Evolutionary conservation across 2,888 invertebrate genomes (phyloP).

Genomic region (Polymixis lichenea): DNA sequence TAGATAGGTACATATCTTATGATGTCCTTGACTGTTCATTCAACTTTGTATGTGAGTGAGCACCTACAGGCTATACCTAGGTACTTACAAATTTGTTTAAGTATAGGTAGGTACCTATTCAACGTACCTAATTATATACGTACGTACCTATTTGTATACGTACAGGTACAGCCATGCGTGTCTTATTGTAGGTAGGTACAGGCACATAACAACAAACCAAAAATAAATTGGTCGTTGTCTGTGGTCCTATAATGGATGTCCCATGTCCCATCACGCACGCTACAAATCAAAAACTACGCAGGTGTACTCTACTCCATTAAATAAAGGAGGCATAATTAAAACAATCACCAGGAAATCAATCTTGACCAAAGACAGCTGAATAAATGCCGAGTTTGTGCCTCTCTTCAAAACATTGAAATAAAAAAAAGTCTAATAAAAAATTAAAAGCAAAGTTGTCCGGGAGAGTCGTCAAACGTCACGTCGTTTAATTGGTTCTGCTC

Average conservation of each 20-base stretch:
- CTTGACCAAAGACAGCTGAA: conserved; percentile 36
- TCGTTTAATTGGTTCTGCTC: conserved; percentile 65
- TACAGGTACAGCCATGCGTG: conserved; percentile 31
- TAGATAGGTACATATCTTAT: neutral
- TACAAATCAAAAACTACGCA: conserved; percentile 34
- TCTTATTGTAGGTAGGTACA: neutral
- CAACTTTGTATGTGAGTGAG: conserved; percentile 38
- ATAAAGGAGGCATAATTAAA: conserved; percentile 72
- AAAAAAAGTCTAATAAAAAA: conserved; percentile 42
- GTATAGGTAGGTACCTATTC: neutral
- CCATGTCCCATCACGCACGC: conserved; percentile 23
- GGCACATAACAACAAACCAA: conserved; percentile 29
- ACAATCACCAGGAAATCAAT: conserved; percentile 66
- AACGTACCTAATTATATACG: neutral
- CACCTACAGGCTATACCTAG: neutral
- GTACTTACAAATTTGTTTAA: conserved; percentile 8
- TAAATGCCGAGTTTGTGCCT: conserved; percentile 2
- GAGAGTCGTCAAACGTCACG: conserved; percentile 61
- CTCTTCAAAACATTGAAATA: conserved; percentile 40
- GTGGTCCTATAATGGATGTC: conserved; percentile 26
- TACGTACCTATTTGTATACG: neutral
- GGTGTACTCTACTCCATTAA: conserved; percentile 64
- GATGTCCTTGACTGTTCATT: conserved; percentile 54
- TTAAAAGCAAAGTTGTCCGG: conserved; percentile 52
- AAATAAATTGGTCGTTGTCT: conserved; percentile 43